These are phyloP conservation scores for Philopedon plagiatum DNA, from an alignment of 2,888 invertebrate genomes.

Conservation along the genomic window DNA sequence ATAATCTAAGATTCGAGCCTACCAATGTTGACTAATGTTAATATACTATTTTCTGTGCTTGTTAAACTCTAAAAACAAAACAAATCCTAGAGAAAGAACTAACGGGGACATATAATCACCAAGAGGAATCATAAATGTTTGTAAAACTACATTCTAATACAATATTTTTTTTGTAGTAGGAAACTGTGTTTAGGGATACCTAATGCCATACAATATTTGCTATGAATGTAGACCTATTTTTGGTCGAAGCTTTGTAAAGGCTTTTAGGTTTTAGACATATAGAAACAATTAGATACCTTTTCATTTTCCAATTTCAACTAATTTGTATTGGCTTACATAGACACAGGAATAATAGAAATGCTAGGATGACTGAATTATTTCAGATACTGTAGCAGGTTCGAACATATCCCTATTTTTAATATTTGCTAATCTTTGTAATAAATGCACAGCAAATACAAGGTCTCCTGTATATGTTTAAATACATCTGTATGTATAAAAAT, in stretches of 20 bases:
- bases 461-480: background rate
- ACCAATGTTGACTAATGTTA: too few species aligned
- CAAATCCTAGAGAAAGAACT: too few species aligned
- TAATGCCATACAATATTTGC: slow-evolving; percentile 9
- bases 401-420: slow-evolving; percentile 21
- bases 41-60: too few species aligned
- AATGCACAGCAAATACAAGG: too few species aligned
- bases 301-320: slow-evolving; percentile 4
- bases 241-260: slow-evolving; percentile 15
- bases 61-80: too few species aligned
- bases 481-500: background rate
- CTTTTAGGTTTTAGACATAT: slow-evolving; percentile 24
- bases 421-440: background rate
- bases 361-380: slow-evolving; percentile 19
- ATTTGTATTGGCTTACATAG: slow-evolving; percentile 15
- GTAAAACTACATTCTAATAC: too few species aligned
- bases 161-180: background rate
- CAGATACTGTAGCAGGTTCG: background rate
- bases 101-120: too few species aligned
- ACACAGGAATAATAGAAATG: background rate
- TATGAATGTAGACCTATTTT: slow-evolving; percentile 12
- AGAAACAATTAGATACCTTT: slow-evolving; percentile 13
- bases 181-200: slow-evolving; percentile 16
- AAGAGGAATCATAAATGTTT: too few species aligned
- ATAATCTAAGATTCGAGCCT: too few species aligned